These are phyloP conservation scores for Flexamia atlantica DNA, from an alignment of 2,888 invertebrate species.

Conservation along the genomic window DNA sequence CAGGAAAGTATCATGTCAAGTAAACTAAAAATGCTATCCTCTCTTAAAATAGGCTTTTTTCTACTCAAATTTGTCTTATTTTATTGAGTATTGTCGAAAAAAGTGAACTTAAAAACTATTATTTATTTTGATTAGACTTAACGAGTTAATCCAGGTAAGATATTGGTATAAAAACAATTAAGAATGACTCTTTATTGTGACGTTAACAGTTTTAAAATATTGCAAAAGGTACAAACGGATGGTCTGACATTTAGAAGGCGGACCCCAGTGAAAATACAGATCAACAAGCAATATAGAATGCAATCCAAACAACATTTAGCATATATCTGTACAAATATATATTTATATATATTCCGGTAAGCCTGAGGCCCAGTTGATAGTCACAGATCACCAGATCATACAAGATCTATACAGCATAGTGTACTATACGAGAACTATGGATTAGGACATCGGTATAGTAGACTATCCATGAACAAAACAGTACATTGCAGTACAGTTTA, in stretches of 20 bases:
- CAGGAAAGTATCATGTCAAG: too few relatives aligned
- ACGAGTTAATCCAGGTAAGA: too few relatives aligned
- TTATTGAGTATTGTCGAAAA: too few relatives aligned
- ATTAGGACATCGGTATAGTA: not conserved
- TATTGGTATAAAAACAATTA: not conserved
- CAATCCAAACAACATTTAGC: slow-evolving; percentile 44
- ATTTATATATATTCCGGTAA: slow-evolving; percentile 22
- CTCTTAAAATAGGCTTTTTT: too few relatives aligned
- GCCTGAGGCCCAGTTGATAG: slow-evolving; percentile 40
- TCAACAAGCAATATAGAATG: slow-evolving; percentile 41
- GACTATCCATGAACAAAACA: slow-evolving; percentile 12
- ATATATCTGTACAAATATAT: slow-evolving; percentile 52
- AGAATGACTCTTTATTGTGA: slow-evolving; percentile 55
- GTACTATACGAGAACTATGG: slow-evolving; percentile 11
- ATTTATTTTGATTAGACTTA: too few relatives aligned
- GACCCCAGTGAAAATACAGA: slow-evolving; percentile 37
- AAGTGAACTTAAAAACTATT: too few relatives aligned
- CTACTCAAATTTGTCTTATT: too few relatives aligned
- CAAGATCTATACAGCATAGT: slow-evolving; percentile 1
- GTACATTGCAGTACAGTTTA: not conserved
- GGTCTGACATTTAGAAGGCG: slow-evolving; percentile 57
- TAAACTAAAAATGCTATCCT: too few relatives aligned
- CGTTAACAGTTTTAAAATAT: slow-evolving; percentile 58
- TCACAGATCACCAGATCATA: slow-evolving; percentile 25
- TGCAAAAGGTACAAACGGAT: slow-evolving; percentile 59